Percentiles rank a stretch among this genome's conserved stretches.
phyloP scores from a whole-genome alignment of 2,888 invertebrate genomes.

The Cataglyphis albicans region DNA sequence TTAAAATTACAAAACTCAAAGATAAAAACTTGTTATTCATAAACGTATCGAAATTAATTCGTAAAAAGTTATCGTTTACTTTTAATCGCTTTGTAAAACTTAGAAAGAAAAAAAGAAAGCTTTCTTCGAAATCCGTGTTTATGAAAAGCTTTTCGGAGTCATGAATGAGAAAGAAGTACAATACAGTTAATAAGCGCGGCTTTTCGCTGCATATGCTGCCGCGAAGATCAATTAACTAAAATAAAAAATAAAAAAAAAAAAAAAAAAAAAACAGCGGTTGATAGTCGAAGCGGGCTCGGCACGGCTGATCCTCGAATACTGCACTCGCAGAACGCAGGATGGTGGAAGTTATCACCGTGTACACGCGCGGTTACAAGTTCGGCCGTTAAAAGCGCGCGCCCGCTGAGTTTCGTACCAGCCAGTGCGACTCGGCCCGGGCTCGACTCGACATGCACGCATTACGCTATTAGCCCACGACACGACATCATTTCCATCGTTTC shows the following conservation, averaged over 20 bases:
- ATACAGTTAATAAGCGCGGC: neutral
- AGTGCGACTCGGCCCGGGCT: slow-evolving; percentile 65
- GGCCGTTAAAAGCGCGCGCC: slow-evolving; percentile 53
- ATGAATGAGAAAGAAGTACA: neutral
- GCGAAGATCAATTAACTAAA: slow-evolving; percentile 29
- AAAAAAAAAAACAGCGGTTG: slow-evolving; percentile 10
- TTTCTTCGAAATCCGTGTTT: neutral
- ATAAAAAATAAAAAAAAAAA: slow-evolving; percentile 26
- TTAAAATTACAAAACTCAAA: neutral
- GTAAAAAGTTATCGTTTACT: neutral
- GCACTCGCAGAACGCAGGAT: slow-evolving; percentile 35
- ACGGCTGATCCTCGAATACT: slow-evolving; percentile 39
- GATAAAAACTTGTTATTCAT: neutral
- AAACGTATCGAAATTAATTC: neutral
- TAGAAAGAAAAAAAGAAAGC: neutral
- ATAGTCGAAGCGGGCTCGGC: slow-evolving; percentile 9
- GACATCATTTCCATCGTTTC: slow-evolving; percentile 68
- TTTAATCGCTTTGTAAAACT: neutral
- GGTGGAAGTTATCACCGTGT: slow-evolving; percentile 54
- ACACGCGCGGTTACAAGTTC: slow-evolving; percentile 65
- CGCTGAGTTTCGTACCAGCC: slow-evolving; percentile 75
- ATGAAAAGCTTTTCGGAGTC: neutral
- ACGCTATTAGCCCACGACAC: slow-evolving; percentile 71
- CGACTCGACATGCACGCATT: slow-evolving; percentile 73
- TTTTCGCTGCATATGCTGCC: neutral